Base-by-base conservation (phyloP, 2,888 invertebrate species). In the Drosophila nigritarsus region DNA sequence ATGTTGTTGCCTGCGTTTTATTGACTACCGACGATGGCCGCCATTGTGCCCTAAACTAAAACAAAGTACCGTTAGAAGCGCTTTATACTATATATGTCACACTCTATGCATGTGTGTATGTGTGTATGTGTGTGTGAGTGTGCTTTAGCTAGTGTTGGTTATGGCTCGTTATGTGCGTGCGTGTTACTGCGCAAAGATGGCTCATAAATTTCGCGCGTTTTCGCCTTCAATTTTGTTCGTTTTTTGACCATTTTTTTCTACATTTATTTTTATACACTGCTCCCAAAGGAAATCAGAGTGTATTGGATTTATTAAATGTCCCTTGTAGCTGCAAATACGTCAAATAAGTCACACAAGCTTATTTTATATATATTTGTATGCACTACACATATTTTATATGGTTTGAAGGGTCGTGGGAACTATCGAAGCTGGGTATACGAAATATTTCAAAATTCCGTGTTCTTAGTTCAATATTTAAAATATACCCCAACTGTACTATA, bases 1-100 rank as follows among this genome's bases (percentile, higher is more conserved):
- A 87, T 89, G 85, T 82, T 80, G 78, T 69, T 80, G 89, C 89
- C 85, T 88, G 88, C 87, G 83, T 88, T 88, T 88, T 88, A 88
- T 88, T 87, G 87, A 87, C 87, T 84, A 73, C 78, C 65, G 62
- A 50, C 62, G 54, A 73, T 78, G 87, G 78, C 78, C 72, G 83
- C 81, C 84, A 82, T 86, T 86, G 83, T 85, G 87, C 75, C 85
- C 86, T 74, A 87, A 86, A 86, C 85, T 86, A 86, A 86, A 86
- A 86, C 85, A 86, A 87, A 86, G 85, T 86, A 85, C 85, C 82
- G 82, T 83, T 87, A 75, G 85, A 85, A 84, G 67, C 80, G 78
- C 69, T 74, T 74, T 65, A 70, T 65, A 42, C 54, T 53, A 70
- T 49, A 62, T 62, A 65, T 65, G 69, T 69, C 32, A 20, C 55